These are phyloP conservation scores for Apteryx owenii DNA, from an alignment of 2,113 vertebrate species.

Conservation along the genomic window DNA sequence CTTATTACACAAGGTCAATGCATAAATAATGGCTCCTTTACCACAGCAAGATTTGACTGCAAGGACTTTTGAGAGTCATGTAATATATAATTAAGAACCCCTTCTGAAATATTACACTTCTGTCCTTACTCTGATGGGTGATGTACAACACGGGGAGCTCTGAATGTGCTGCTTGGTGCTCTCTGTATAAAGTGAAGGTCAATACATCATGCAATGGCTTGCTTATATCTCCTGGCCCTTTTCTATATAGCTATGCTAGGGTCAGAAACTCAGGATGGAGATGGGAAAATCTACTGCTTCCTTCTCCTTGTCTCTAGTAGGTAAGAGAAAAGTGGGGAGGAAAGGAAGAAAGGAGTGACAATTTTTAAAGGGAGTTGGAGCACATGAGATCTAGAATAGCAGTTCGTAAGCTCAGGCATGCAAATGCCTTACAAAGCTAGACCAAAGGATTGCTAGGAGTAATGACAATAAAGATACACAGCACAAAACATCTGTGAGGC, in stretches of 20 bases:
- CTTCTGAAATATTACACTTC: background rate
- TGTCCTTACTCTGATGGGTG: background rate
- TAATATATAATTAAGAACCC: background rate
- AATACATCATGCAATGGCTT: background rate
- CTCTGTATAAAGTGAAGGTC: background rate
- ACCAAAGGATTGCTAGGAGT: background rate
- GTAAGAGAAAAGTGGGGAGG: background rate
- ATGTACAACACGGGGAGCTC: background rate
- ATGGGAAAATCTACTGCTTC: background rate
- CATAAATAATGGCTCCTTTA: background rate
- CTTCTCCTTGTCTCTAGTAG: background rate
- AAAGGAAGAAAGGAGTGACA: background rate
- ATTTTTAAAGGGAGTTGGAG: background rate
- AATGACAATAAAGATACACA: background rate
- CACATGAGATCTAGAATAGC: background rate
- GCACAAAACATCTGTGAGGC: background rate
- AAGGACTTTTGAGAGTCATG: background rate
- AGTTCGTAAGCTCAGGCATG: background rate
- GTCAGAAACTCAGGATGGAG: background rate
- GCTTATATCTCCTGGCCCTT: background rate
- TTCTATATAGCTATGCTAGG: background rate
- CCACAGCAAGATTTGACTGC: background rate
- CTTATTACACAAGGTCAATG: background rate
- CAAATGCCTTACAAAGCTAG: background rate
- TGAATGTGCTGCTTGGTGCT: background rate